phyloP scores from a whole-genome alignment of 1,140 invertebrate genomes.

The Elysia chlorotica region DNA sequence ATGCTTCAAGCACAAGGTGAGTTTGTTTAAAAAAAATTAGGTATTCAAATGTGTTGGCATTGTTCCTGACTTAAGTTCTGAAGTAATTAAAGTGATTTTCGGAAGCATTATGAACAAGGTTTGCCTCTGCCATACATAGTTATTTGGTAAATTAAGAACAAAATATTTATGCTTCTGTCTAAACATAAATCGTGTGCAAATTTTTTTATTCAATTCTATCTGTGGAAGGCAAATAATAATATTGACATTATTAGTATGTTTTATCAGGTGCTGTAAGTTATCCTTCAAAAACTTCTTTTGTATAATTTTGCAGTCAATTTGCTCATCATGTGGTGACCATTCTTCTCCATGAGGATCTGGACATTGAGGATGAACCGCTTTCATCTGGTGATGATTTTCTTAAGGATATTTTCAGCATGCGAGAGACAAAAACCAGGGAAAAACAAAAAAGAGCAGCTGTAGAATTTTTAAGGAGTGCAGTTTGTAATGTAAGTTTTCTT shows the following conservation, averaged over 20 bases:
- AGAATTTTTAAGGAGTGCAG: slow-evolving; percentile 14
- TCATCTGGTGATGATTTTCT: slow-evolving; percentile 15
- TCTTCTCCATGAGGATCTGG: slow-evolving; percentile 13
- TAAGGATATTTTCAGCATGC: slow-evolving; percentile 12
- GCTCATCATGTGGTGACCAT: slow-evolving; percentile 20
- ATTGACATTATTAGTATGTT: not conserved
- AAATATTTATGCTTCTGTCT: too few species aligned
- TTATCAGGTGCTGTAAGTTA: too few species aligned
- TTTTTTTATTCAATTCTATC: not conserved
- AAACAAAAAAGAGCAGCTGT: slow-evolving; percentile 19
- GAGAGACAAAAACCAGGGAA: slow-evolving; percentile 9
- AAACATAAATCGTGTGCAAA: not conserved
- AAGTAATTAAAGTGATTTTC: too few species aligned
- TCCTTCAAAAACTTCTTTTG: too few species aligned
- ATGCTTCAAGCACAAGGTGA: slow-evolving; percentile 18
- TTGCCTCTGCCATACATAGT: too few species aligned
- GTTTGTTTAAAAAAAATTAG: not conserved
- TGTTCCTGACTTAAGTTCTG: not conserved
- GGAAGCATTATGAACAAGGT: too few species aligned
- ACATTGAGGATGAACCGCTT: slow-evolving; percentile 18
- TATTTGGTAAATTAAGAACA: too few species aligned
- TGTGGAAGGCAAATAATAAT: not conserved
- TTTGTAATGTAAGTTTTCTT: slow-evolving; percentile 18
- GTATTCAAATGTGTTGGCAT: not conserved
- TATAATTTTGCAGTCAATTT: too few species aligned